Evolutionary conservation across 2,888 invertebrate genomes (phyloP).

Genomic region (Conistra vaccinii): DNA sequence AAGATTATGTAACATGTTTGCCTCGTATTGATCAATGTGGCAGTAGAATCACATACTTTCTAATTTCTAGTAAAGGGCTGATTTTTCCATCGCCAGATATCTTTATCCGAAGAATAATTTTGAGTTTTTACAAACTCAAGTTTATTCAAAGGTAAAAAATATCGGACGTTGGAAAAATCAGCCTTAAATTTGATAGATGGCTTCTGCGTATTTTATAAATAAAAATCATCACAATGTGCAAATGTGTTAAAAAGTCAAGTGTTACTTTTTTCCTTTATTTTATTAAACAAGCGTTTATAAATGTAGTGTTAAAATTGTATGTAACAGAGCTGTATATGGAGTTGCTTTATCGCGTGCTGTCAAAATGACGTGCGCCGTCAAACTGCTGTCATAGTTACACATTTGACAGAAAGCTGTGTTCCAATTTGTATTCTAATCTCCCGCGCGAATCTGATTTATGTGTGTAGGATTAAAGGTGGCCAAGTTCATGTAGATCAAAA

Average conservation of each 20-base stretch:
- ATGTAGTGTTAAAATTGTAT: slow-evolving; percentile 39
- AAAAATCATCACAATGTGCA: slow-evolving; percentile 24
- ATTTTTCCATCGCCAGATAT: not conserved
- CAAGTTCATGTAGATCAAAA: not conserved
- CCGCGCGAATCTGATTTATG: not conserved
- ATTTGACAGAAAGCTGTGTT: not conserved
- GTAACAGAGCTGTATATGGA: slow-evolving; percentile 15
- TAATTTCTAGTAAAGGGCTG: not conserved
- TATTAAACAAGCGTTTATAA: slow-evolving; percentile 57
- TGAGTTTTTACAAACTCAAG: not conserved
- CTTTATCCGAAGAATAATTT: not conserved
- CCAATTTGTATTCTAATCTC: slow-evolving; percentile 3
- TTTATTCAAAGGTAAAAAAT: not conserved
- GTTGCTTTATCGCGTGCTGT: slow-evolving; percentile 30
- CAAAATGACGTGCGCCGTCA: slow-evolving; percentile 6
- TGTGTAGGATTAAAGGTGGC: slow-evolving; percentile 9
- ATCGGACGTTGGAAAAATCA: not conserved
- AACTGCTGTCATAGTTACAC: slow-evolving; percentile 23
- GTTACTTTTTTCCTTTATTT: not conserved
- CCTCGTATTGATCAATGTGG: not conserved
- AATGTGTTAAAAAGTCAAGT: not conserved
- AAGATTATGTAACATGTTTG: not conserved
- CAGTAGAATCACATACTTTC: not conserved
- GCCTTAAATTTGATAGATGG: not conserved
- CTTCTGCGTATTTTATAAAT: not conserved